Percentiles rank a stretch among this genome's conserved stretches.
phyloP scores from a whole-genome alignment of 2,888 invertebrate genomes.

The Cristatella mucedo region DNA sequence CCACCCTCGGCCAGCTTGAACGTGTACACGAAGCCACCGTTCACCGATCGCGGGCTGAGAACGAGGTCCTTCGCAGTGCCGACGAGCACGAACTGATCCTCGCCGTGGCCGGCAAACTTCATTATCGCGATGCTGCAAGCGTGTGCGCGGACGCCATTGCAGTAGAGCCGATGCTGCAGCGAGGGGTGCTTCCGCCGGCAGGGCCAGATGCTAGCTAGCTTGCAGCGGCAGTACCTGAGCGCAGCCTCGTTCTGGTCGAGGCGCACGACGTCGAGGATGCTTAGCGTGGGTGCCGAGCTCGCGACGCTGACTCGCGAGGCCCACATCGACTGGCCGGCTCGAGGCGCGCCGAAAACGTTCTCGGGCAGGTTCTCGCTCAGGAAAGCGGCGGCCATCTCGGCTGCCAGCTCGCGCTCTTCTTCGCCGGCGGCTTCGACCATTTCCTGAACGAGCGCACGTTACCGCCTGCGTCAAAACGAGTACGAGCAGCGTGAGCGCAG shows the following conservation, averaged over 20 bases:
- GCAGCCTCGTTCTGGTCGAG: slow-evolving; percentile 93
- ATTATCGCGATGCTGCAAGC: slow-evolving; percentile 54
- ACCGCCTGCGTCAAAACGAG: too few relatives aligned
- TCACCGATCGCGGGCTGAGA: slow-evolving; percentile 67
- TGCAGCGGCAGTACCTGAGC: too few relatives aligned
- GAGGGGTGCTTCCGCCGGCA: too few relatives aligned
- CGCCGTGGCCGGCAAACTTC: slow-evolving; percentile 54
- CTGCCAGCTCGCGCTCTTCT: slow-evolving; percentile 83
- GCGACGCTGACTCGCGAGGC: slow-evolving; percentile 49
- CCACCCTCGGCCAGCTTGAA: slow-evolving; percentile 57
- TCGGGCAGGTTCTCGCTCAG: slow-evolving; percentile 85
- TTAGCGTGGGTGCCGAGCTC: slow-evolving; percentile 50
- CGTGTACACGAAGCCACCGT: slow-evolving; percentile 68
- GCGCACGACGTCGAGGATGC: slow-evolving; percentile 49
- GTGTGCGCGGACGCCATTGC: too few relatives aligned
- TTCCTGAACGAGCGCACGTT: slow-evolving; percentile 42
- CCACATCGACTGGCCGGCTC: slow-evolving; percentile 87
- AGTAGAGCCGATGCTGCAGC: slow-evolving; percentile 49
- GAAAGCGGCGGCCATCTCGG: slow-evolving; percentile 93
- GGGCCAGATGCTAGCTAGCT: too few relatives aligned
- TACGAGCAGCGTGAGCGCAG: too few relatives aligned
- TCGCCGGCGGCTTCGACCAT: slow-evolving; percentile 92
- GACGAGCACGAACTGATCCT: slow-evolving; percentile 55
- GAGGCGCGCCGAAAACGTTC: slow-evolving; percentile 80
- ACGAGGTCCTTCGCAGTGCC: slow-evolving; percentile 80